Base-by-base conservation (phyloP, 1,140 invertebrate genomes). In the Drosophila dunni region DNA sequence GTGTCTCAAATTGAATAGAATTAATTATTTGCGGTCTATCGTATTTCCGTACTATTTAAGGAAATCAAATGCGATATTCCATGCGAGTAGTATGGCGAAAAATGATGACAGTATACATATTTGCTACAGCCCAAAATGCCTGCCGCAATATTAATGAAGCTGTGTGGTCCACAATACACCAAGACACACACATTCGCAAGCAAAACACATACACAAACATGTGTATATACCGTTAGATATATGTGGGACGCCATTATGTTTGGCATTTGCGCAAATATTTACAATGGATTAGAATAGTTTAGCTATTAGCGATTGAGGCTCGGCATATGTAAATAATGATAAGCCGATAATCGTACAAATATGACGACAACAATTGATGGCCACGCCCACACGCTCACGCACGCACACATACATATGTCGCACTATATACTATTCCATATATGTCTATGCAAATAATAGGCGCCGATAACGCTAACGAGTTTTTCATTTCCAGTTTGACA, bases 281-380 rank as follows among this genome's bases (percentile, higher is more conserved):
- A 69, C 77, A 50, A 71, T 88, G 67, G 60, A 78, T 83, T 78
- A 56, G 54, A 62, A 66, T 70, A 76, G 67, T 51, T 78, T 75
- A 75, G 84, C 73, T 80, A 65, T 81, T 81, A 77, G 69, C 57
- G 69, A 57, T 73, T 46, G 1, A 48, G 63, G 45, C 60, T 71
- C 42, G 72, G 62, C 40, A 53, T 64, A 74, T 78, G 84, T 80
- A 81, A 89, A 89, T 88, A 84, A 84, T 78, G 69, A 80, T 84
- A 89, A 78, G 77, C 74, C 70, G 51, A 78, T 78, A 89, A 84
- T 84, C 67, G 68, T 51, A 60, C 65, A 78, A 65, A 70, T 70
- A 78, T 78, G 83, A 66, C 67, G 74, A 62, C 75, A 88, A 76
- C 79, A 88, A 81, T 88, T 57, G 64, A 64, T 70, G 57, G 58